These are phyloP conservation scores for Notoglanidium macrostoma DNA, from an alignment of 2,797 vertebrate genomes.

Conservation along the genomic window DNA sequence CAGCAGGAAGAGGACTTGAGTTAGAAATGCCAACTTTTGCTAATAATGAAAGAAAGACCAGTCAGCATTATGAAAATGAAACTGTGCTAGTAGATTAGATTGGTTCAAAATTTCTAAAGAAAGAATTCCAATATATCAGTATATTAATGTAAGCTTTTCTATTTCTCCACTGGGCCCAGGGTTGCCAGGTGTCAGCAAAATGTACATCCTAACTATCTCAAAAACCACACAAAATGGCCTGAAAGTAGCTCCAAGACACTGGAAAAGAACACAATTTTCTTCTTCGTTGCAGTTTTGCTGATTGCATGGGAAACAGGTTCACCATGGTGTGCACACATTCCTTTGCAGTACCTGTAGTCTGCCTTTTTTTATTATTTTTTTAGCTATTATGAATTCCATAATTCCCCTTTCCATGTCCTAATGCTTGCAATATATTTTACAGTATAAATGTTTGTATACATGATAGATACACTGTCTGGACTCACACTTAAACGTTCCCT, in stretches of 20 bases:
- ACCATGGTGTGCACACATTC: background rate
- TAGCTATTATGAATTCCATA: background rate
- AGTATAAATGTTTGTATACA: background rate
- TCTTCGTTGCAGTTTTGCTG: background rate
- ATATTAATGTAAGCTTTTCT: background rate
- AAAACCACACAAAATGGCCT: background rate
- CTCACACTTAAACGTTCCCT: background rate
- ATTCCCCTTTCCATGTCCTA: background rate
- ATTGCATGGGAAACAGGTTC: background rate
- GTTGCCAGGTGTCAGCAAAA: background rate
- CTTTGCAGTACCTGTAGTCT: background rate
- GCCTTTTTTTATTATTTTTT: background rate
- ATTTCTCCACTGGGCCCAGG: background rate
- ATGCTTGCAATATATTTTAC: background rate
- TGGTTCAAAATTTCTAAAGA: background rate
- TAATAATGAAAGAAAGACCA: constrained; percentile 9
- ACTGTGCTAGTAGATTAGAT: background rate
- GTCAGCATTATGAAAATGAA: background rate
- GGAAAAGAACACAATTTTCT: background rate
- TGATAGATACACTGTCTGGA: no score
- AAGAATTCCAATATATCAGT: background rate
- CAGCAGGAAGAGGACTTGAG: constrained; percentile 63
- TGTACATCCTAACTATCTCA: background rate
- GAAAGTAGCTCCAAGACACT: background rate
- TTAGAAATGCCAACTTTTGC: constrained; percentile 42